phyloP scores from a whole-genome alignment of 1,140 invertebrate genomes.

The Cydia splendana region DNA sequence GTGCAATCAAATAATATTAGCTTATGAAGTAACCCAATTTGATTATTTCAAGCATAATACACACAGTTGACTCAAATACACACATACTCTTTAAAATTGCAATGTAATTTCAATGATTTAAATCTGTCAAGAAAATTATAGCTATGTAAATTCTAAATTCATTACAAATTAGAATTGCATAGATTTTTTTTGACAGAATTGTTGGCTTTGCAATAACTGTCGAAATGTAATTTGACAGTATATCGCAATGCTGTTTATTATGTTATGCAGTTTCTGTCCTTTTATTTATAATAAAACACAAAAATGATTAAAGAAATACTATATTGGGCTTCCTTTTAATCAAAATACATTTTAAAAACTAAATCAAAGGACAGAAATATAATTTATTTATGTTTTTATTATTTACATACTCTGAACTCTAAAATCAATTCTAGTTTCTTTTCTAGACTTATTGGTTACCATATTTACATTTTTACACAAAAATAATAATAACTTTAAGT shows the following conservation, averaged over 20 bases:
- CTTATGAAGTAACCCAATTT: not conserved
- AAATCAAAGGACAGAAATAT: constrained; percentile 3
- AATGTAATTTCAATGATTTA: not conserved
- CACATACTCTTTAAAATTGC: constrained; percentile 16
- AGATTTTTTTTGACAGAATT: constrained; percentile 11
- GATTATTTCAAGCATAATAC: not conserved
- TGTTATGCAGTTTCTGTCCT: constrained; percentile 2
- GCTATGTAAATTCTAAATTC: not conserved
- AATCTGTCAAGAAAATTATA: not conserved
- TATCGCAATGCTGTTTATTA: not conserved
- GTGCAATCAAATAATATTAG: not conserved
- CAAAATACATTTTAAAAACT: not conserved
- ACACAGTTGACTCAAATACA: not conserved
- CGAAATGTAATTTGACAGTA: constrained; percentile 20
- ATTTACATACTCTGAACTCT: constrained; percentile 13
- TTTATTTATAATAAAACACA: not conserved
- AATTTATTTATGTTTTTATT: constrained; percentile 17
- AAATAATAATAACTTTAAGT: constrained; percentile 14
- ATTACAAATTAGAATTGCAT: not conserved
- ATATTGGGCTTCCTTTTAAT: constrained; percentile 15
- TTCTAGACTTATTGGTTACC: constrained; percentile 25
- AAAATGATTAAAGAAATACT: not conserved
- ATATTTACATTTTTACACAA: constrained; percentile 16
- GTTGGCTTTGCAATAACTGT: not conserved
- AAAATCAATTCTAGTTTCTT: constrained; percentile 15